A percentile compares a stretch with the other conserved stretches of the same genome.
These are phyloP conservation scores for Edolisoma coerulescens DNA, from an alignment of 2,113 vertebrate species.

Conservation along the genomic window DNA sequence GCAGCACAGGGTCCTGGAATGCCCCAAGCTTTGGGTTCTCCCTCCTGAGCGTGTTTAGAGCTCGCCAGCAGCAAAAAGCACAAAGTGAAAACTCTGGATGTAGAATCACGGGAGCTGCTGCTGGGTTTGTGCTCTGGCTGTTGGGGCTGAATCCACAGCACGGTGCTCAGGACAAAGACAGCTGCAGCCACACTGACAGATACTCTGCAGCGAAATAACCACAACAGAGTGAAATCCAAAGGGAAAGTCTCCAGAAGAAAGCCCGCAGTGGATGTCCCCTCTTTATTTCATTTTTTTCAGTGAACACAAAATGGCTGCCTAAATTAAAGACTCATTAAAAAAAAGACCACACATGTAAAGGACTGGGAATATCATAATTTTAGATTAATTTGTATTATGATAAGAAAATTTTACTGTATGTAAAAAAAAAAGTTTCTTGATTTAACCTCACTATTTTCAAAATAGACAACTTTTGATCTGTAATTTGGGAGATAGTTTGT, in stretches of 20 bases:
- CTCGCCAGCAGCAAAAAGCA: not conserved
- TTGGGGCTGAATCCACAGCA: fast-evolving
- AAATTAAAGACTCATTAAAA: not conserved
- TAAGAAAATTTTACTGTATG: not conserved
- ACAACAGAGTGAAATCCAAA: not conserved
- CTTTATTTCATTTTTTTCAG: not conserved
- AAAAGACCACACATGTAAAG: not conserved
- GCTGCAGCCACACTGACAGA: not conserved
- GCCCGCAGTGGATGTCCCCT: fast-evolving
- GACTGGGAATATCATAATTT: not conserved
- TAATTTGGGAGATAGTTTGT: not conserved
- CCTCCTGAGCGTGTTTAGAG: not conserved
- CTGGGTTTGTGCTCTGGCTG: not conserved
- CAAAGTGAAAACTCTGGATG: fast-evolving
- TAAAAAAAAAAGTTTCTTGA: not conserved
- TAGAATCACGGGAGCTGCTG: not conserved
- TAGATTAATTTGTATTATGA: fast-evolving
- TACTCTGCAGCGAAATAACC: not conserved
- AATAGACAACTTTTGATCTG: not conserved
- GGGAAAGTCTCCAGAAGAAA: not conserved
- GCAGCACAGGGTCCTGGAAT: not conserved
- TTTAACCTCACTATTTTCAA: not conserved
- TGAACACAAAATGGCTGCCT: conserved; percentile 41
- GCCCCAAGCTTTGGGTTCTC: not conserved
- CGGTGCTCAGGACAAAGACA: not conserved